These are phyloP conservation scores for Drosophila dunni DNA, from an alignment of 1,140 invertebrate genomes.

Conservation along the genomic window DNA sequence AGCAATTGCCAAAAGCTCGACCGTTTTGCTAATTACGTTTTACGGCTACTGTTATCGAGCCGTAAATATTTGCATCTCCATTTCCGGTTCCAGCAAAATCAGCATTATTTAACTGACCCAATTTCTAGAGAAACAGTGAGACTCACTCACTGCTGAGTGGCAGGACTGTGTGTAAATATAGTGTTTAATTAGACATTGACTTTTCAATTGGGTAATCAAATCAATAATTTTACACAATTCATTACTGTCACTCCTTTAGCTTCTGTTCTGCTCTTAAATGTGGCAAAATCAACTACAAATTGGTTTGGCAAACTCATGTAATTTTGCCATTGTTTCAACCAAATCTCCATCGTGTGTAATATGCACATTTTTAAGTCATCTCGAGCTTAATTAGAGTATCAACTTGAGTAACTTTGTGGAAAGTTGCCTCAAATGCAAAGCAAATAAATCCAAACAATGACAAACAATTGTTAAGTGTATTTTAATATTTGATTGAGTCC, in stretches of 20 bases:
- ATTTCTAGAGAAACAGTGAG: background rate
- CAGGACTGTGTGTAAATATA: slow-evolving; percentile 6
- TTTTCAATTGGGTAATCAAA: slow-evolving; percentile 1
- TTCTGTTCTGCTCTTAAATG: no score
- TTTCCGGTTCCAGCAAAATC: background rate
- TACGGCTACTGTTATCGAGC: slow-evolving; percentile 23
- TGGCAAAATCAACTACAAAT: background rate
- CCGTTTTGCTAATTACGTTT: slow-evolving; percentile 52
- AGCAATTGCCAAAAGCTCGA: slow-evolving; percentile 15
- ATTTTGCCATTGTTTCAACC: slow-evolving; percentile 13
- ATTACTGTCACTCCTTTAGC: no score
- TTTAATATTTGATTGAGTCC: slow-evolving; percentile 8
- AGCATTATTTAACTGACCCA: slow-evolving; percentile 28
- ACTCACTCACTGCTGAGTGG: no score
- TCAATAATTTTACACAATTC: background rate
- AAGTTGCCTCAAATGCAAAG: background rate
- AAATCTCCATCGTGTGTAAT: background rate
- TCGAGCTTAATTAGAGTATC: slow-evolving; percentile 15
- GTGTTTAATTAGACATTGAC: slow-evolving; percentile 7
- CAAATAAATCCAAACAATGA: slow-evolving; percentile 1
- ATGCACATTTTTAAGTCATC: slow-evolving; percentile 16
- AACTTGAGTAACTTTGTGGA: background rate
- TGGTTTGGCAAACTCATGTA: background rate
- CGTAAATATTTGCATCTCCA: slow-evolving; percentile 38
- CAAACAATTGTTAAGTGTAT: background rate